Percentiles rank a stretch among this genome's conserved stretches.
Evolutionary conservation across 2,113 vertebrate genomes (phyloP).

Genomic region (Ictalurus furcatus): DNA sequence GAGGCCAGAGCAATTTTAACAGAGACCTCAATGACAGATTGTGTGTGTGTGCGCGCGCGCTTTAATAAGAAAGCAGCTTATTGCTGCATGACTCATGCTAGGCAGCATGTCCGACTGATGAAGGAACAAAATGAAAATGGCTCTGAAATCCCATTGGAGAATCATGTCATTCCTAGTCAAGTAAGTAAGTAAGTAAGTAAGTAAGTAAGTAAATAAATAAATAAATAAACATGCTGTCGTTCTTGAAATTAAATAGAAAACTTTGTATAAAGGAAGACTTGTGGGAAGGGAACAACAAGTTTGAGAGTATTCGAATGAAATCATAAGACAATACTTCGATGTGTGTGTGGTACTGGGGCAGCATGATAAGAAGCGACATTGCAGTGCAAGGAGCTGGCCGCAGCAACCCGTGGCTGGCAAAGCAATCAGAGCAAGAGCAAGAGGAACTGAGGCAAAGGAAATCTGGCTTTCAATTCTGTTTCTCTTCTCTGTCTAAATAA

Average conservation of each 20-base stretch:
- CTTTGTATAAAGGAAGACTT: conserved; percentile 8
- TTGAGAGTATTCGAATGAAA: conserved; percentile 9
- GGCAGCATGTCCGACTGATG: conserved; percentile 41
- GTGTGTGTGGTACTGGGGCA: not conserved
- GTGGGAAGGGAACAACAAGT: conserved; percentile 15
- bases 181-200: too few relatives aligned
- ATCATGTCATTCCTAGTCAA: conserved; percentile 31
- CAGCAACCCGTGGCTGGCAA: conserved; percentile 7
- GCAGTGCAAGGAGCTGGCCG: not conserved
- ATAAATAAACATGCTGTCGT: not conserved
- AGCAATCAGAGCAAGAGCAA: conserved; percentile 2
- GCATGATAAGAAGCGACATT: not conserved
- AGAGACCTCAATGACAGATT: conserved; percentile 16
- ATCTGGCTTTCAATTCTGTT: conserved; percentile 8
- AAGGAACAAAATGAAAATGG: conserved; percentile 36
- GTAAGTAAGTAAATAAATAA: too few relatives aligned
- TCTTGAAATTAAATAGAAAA: conserved; percentile 31
- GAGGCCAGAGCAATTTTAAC: conserved; percentile 37
- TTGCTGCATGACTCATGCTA: conserved; percentile 41
- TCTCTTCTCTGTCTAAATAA: not conserved
- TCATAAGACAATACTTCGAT: not conserved
- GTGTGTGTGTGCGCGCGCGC: not conserved
- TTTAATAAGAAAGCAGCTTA: conserved; percentile 40
- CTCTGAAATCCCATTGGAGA: conserved; percentile 23
- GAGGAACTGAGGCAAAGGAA: conserved; percentile 6